These are phyloP conservation scores for Aepyceros melampus DNA, from an alignment of 2,113 vertebrate genomes.

Conservation along the genomic window DNA sequence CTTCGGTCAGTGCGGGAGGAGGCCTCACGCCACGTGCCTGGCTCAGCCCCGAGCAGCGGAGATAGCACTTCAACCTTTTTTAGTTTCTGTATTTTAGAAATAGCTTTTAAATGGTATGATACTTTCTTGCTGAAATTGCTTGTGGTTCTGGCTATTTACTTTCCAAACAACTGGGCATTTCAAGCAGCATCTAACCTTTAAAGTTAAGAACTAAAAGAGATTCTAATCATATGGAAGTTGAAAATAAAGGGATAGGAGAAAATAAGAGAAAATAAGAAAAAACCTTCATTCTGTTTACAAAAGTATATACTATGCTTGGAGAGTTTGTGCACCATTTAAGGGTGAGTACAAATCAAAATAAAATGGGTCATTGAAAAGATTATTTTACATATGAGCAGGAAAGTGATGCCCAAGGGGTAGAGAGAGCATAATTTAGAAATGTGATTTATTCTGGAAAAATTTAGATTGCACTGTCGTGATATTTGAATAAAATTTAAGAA, in stretches of 20 bases:
- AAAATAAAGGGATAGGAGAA: neutral
- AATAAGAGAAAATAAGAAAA: too few species aligned
- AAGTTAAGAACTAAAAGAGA: neutral
- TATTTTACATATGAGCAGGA: neutral
- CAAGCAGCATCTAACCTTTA: neutral
- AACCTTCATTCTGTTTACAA: neutral
- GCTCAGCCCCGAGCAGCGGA: neutral
- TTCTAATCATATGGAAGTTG: neutral
- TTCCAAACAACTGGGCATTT: neutral
- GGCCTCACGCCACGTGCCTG: rapidly evolving
- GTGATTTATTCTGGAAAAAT: neutral
- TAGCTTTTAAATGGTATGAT: neutral
- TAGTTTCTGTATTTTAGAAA: neutral
- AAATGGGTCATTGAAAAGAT: neutral
- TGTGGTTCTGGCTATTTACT: neutral
- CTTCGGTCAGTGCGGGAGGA: neutral
- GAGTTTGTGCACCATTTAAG: neutral
- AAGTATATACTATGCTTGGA: neutral
- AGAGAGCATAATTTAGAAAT: neutral
- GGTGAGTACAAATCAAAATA: neutral
- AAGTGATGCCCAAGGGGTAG: neutral
- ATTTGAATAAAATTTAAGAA: neutral
- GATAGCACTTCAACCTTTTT: neutral
- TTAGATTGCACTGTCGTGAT: neutral
- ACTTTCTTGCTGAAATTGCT: neutral